These are phyloP conservation scores for Syndactyla subalaris DNA, from an alignment of 2,797 vertebrate genomes.

Conservation along the genomic window DNA sequence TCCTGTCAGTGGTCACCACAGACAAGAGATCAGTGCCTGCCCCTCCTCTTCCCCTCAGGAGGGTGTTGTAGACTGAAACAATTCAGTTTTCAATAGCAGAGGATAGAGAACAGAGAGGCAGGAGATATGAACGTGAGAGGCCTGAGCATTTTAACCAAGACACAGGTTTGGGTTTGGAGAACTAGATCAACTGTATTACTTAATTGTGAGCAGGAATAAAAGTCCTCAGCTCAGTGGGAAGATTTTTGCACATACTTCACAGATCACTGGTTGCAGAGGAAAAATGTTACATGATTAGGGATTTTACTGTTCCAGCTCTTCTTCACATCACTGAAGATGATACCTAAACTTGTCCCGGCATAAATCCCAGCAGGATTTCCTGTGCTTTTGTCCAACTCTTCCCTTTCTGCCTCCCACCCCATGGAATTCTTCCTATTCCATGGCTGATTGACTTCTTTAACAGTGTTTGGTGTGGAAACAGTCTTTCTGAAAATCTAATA, in stretches of 20 bases:
- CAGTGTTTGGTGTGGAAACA: neutral
- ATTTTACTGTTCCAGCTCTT: neutral
- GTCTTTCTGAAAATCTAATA: neutral
- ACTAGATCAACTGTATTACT: neutral
- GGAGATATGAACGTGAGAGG: neutral
- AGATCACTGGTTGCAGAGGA: neutral
- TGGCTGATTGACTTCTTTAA: neutral
- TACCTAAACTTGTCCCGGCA: neutral
- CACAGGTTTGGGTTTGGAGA: neutral
- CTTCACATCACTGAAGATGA: neutral
- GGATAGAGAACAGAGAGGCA: neutral
- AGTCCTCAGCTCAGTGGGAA: neutral
- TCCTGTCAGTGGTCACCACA: neutral
- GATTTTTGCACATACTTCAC: neutral
- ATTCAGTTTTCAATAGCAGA: neutral
- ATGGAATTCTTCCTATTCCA: neutral
- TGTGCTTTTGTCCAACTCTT: neutral
- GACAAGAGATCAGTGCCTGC: neutral
- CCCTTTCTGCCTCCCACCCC: neutral
- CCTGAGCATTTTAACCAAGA: neutral
- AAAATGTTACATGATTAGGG: neutral
- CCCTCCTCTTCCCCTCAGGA: neutral
- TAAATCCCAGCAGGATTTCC: neutral
- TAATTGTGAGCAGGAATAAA: neutral
- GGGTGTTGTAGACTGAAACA: neutral